These are phyloP conservation scores for Criorhina ranunculi DNA, from an alignment of 2,888 invertebrate species.

Conservation along the genomic window DNA sequence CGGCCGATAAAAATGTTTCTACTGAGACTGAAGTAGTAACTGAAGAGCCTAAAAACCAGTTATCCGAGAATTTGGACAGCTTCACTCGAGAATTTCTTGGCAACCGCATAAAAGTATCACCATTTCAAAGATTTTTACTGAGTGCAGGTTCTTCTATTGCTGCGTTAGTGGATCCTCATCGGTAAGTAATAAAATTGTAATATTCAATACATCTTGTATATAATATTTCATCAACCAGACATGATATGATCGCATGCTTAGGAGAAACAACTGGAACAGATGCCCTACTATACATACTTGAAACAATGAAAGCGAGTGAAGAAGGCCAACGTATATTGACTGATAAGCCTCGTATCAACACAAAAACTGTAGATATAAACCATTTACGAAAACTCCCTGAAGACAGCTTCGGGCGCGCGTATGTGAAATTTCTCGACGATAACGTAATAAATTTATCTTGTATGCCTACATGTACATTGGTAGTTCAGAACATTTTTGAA, in stretches of 20 bases:
- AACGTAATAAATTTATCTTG: conserved; percentile 85
- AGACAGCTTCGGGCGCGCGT: conserved; percentile 93
- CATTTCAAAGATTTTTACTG: conserved; percentile 91
- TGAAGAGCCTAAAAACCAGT: background rate
- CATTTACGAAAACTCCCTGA: conserved; percentile 89
- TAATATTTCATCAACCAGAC: conserved; percentile 84
- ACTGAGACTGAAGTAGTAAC: background rate
- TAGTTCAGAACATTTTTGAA: background rate
- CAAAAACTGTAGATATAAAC: conserved; percentile 91
- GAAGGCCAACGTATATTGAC: conserved; percentile 92
- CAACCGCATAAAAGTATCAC: conserved; percentile 88
- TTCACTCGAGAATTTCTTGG: conserved; percentile 88
- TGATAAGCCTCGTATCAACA: conserved; percentile 94
- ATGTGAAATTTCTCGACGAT: conserved; percentile 91
- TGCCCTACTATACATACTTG: conserved; percentile 90
- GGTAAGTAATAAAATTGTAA: conserved; percentile 81
- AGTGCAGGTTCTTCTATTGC: conserved; percentile 94
- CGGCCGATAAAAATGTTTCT: background rate
- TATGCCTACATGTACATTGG: background rate
- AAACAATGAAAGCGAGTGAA: conserved; percentile 90
- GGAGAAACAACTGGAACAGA: conserved; percentile 94
- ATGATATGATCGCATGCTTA: conserved; percentile 97
- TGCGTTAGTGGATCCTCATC: conserved; percentile 91
- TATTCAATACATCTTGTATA: background rate
- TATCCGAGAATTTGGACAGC: conserved; percentile 79